A percentile compares a stretch with the other conserved stretches of the same genome.
Evolutionary conservation across 2,888 invertebrate genomes (phyloP).

Genomic region (Ceraclea dissimilis): DNA sequence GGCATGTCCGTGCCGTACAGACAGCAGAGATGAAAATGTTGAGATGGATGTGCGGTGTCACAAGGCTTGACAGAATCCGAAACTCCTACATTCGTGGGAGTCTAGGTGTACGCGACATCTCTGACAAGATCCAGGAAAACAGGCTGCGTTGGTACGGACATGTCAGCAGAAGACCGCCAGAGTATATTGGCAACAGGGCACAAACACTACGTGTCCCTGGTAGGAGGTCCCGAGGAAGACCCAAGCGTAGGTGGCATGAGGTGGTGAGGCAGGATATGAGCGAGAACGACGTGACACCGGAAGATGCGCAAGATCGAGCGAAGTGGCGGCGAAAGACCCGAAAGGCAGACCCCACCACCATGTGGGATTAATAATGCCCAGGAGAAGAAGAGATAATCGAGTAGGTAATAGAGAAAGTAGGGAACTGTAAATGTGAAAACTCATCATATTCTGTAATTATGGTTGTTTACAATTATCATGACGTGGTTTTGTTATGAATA

Average conservation of each 20-base stretch:
- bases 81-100: constrained; percentile 1
- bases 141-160: background rate
- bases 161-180: background rate
- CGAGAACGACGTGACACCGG: background rate
- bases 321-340: background rate
- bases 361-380: too few species aligned
- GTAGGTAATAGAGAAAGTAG: too few species aligned
- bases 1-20: background rate
- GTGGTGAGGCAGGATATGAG: background rate
- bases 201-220: background rate
- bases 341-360: too few species aligned
- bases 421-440: too few species aligned
- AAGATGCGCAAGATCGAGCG: background rate
- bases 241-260: background rate
- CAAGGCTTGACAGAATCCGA: constrained; percentile 1
- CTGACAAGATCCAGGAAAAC: background rate
- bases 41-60: constrained; percentile 1
- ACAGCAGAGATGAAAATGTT: background rate
- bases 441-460: too few species aligned
- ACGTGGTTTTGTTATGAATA: too few species aligned
- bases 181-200: background rate
- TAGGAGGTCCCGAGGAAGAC: background rate
- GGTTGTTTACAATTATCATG: too few species aligned
- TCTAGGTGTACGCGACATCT: too few species aligned
- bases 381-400: too few species aligned